These are phyloP conservation scores for Zaprionus obscuricornis DNA, from an alignment of 2,888 invertebrate species.

Conservation along the genomic window DNA sequence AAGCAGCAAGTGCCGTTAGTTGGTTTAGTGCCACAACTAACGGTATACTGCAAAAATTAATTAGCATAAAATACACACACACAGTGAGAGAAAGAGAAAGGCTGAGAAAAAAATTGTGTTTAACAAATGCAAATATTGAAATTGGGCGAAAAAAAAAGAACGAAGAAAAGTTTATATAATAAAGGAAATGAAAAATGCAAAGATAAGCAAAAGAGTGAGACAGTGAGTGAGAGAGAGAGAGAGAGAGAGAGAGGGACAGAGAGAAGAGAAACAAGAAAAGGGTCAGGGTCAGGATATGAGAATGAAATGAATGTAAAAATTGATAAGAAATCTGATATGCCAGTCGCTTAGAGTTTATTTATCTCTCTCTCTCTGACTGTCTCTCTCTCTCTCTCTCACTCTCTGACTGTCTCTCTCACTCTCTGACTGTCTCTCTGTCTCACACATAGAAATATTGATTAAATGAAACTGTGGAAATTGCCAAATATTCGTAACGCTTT, in stretches of 20 bases:
- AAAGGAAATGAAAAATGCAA: background rate
- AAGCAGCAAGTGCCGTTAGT: no score
- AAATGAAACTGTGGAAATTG: conserved; percentile 6
- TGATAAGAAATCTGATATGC: conserved; percentile 47
- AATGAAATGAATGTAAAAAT: conserved; percentile 46
- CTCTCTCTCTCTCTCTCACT: background rate
- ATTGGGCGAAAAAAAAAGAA: background rate
- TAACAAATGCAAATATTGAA: conserved; percentile 5
- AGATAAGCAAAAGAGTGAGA: conserved; percentile 33
- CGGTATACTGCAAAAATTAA: conserved; percentile 71
- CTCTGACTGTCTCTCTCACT: background rate
- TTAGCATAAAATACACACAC: conserved; percentile 65
- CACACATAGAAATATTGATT: no score
- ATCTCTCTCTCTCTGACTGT: no score
- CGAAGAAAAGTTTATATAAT: conserved; percentile 9
- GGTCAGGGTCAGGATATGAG: conserved; percentile 34
- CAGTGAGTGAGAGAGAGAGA: background rate
- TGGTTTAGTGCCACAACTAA: no score
- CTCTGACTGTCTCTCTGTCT: background rate
- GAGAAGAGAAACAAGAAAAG: conserved; percentile 15
- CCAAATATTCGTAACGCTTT: background rate
- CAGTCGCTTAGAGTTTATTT: no score
- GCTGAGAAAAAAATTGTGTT: no score
- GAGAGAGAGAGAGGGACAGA: conserved; percentile 4
- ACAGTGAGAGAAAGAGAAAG: no score